Evolutionary conservation across 30 jellyfish, hydroid and myxozoan species (phyloP), one percentile per base, ranked within the genome.

Genomic region (Catostylus mosaicus): DNA sequence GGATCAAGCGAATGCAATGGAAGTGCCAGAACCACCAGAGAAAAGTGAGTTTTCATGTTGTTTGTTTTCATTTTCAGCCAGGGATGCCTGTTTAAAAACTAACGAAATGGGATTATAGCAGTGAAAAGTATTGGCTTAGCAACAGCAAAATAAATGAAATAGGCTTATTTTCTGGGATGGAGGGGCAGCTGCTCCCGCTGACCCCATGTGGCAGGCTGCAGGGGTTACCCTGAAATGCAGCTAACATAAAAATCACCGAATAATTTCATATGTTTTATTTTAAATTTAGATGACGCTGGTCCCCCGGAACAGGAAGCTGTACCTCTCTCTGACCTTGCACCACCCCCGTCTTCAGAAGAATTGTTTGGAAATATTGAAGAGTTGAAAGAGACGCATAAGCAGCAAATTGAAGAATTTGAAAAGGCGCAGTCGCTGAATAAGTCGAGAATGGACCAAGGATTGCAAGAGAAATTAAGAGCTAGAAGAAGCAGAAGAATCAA

Each of bases 261-360:
- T n/a, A n/a, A n/a, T n/a, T n/a, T n/a, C n/a, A n/a, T n/a, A n/a
- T n/a, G 14, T 14, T 40, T 40, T 40, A 14, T 40, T 40, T 40
- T 40, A 7, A 5, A 5, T 5, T 40, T 70, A 80, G 84, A 45
- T 45, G 91, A 80, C 7, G 67, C 91, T 22, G 91, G 91, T 31
- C 91, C 96, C 19, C 96, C 96, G 16, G 84, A 84, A 26, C 70
- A 66, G 23, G 45, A 75, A 35, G 78, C 80, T 18, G 94, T 92
- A 35, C 98, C 98, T 20, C 57, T 92, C 38, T 63, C 89, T 14
- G 98, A 92, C 43, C 85, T 92, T 9, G 98, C 98, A 23, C 98
- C 98, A 30, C 92, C 92, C 45, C 97, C 97, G 22, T 50, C 95
- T 67, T 68, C 90, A 0, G 96, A 85, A 59, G 92, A 86, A 78